Percentiles rank a stretch among this genome's conserved stretches.
phyloP scores from a whole-genome alignment of 2,888 invertebrate species.

The Sphecodes monilicornis region DNA sequence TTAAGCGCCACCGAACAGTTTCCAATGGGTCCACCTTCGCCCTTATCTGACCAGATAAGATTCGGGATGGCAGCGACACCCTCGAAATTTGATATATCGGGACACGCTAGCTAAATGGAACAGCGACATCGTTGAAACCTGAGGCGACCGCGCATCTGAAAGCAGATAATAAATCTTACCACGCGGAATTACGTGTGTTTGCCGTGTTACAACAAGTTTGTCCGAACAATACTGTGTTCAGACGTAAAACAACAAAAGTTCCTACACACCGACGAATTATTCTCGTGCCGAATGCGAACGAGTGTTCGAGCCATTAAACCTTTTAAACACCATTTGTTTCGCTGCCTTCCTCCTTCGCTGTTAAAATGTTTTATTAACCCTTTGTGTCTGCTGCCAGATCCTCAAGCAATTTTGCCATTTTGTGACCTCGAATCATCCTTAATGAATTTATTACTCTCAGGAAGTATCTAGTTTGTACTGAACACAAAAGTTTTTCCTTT shows the following conservation, averaged over 20 bases:
- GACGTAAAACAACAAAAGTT: not conserved
- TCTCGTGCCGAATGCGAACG: not conserved
- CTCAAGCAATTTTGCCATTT: not conserved
- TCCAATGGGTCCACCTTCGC: conserved; percentile 65
- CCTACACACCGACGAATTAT: not conserved
- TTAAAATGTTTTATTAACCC: too few relatives aligned
- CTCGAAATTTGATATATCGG: conserved; percentile 51
- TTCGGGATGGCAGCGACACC: conserved; percentile 43
- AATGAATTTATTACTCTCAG: too few relatives aligned
- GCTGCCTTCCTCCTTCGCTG: not conserved
- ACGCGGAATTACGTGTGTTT: not conserved
- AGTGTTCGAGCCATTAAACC: not conserved
- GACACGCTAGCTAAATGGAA: not conserved
- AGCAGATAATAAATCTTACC: not conserved
- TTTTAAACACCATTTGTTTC: not conserved
- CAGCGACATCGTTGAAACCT: not conserved
- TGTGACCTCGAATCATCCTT: too few relatives aligned
- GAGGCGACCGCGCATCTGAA: not conserved
- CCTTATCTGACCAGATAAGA: conserved; percentile 68
- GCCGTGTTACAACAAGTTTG: not conserved
- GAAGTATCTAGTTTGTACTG: too few relatives aligned
- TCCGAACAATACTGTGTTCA: not conserved
- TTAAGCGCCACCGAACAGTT: conserved; percentile 66
- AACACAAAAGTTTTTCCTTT: too few relatives aligned
- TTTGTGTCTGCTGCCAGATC: not conserved